These are phyloP conservation scores for Pyrrhia umbra DNA, from an alignment of 2,888 invertebrate genomes.

Conservation along the genomic window DNA sequence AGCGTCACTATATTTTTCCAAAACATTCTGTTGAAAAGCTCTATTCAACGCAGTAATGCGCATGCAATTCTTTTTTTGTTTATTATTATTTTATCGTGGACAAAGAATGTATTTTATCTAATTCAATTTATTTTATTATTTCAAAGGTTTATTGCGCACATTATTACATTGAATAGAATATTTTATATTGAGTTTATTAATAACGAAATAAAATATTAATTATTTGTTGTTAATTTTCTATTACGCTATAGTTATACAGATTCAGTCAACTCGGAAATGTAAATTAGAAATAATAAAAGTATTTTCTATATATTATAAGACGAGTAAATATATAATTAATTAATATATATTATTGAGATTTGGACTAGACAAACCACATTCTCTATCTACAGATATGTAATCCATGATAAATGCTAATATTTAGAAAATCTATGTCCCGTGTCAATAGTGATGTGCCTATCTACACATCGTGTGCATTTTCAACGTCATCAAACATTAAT, in stretches of 20 bases:
- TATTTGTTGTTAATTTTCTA: slow-evolving; percentile 69
- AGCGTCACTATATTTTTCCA: slow-evolving; percentile 58
- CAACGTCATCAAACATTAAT: slow-evolving; percentile 72
- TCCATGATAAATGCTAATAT: slow-evolving; percentile 89
- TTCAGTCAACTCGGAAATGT: slow-evolving; percentile 86
- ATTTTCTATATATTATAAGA: slow-evolving; percentile 76
- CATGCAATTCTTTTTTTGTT: slow-evolving; percentile 58
- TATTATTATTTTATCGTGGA: slow-evolving; percentile 69
- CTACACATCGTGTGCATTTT: slow-evolving; percentile 82
- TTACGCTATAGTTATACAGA: slow-evolving; percentile 80
- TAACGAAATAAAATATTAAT: slow-evolving; percentile 59
- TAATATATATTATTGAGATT: slow-evolving; percentile 86
- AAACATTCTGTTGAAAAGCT: slow-evolving; percentile 64
- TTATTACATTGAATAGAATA: slow-evolving; percentile 77
- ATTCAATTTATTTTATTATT: slow-evolving; percentile 58
- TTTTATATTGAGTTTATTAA: slow-evolving; percentile 50
- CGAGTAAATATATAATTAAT: slow-evolving; percentile 84
- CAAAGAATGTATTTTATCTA: slow-evolving; percentile 73
- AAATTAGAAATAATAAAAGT: slow-evolving; percentile 76
- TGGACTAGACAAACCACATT: slow-evolving; percentile 90
- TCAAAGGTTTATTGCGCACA: slow-evolving; percentile 57
- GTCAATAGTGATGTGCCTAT: slow-evolving; percentile 82
- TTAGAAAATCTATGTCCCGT: slow-evolving; percentile 87
- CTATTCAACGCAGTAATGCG: slow-evolving; percentile 78
- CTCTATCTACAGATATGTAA: slow-evolving; percentile 90